Evolutionary conservation across 2,888 invertebrate species (phyloP), one percentile per base, ranked within the genome.

Genomic region (Cephus rjabovi): DNA sequence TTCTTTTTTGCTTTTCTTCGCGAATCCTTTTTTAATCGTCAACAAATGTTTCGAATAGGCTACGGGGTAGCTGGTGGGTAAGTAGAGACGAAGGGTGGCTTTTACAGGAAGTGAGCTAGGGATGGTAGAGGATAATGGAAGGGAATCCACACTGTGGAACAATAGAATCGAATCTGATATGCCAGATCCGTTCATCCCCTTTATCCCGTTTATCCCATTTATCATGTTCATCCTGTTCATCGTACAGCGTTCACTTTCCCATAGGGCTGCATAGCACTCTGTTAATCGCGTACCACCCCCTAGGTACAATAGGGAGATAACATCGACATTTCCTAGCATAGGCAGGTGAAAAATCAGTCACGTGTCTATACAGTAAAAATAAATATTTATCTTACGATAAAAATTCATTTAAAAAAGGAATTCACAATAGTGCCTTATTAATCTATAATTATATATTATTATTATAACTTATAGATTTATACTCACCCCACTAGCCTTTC

Each of bases 401-500:
- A 56, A 56, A 9, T 56, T 56, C 2, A 23, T 23, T 23, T 2
- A 9, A 56, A 23, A 56, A 56, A n/a, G n/a, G n/a, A 23, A 23
- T 23, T 56, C 2, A 9, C 15, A 2, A 23, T 9, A 23, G 6
- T 2, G 2, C 2, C 9, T 56, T 23, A 23, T 23, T 56, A 2
- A 9, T 23, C 9, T 2, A 23, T 23, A 56, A 15, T 15, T 40
- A 15, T 4, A 4, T 37, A 12, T 37, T 40, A 40, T 40, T 40
- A 15, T 40, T 40, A 40, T 15, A 11, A 6, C 0, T 56, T 56
- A 56, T 23, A 56, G 9, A 56, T 23, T 56, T 2, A 40, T 78
- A 88, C 92, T 90, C 86, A 92, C 92, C 84, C 92, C 90, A 75
- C 91, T 86, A 33, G 90, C 85, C 86, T 92, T 92, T 75, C 92